These are phyloP conservation scores for Ichneumoninae sp. DNA, from an alignment of 2,888 invertebrate species.

Conservation along the genomic window DNA sequence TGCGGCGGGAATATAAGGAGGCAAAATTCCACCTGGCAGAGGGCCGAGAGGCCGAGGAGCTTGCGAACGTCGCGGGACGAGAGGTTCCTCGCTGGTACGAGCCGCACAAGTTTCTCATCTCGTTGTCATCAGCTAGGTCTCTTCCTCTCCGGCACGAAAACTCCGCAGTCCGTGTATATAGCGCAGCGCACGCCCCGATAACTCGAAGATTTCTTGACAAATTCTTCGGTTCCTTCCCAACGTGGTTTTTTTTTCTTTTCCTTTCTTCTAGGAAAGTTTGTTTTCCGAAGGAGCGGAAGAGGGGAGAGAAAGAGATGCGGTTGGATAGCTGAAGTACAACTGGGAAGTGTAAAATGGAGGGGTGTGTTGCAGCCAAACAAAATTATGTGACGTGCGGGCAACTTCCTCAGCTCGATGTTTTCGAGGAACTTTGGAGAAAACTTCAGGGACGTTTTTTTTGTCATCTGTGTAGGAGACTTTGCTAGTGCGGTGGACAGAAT, in stretches of 20 bases:
- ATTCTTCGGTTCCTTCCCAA: neutral
- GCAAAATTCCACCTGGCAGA: slow-evolving; percentile 44
- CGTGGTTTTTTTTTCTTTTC: neutral
- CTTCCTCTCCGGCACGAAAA: slow-evolving; percentile 1
- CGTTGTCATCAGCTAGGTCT: neutral
- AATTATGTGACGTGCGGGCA: slow-evolving; percentile 15
- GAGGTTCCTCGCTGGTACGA: slow-evolving; percentile 10
- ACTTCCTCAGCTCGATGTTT: slow-evolving; percentile 10
- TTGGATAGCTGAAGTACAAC: slow-evolving; percentile 12
- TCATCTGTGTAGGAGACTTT: neutral
- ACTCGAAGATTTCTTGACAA: neutral
- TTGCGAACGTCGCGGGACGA: slow-evolving; percentile 18
- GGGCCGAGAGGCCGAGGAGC: slow-evolving; percentile 41
- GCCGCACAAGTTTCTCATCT: neutral
- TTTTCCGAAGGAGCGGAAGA: neutral
- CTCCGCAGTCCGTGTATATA: neutral
- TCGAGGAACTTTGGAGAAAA: slow-evolving; percentile 16
- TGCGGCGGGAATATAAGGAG: slow-evolving; percentile 11
- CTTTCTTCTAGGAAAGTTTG: slow-evolving; percentile 6
- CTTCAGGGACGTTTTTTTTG: neutral
- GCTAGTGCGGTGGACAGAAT: neutral
- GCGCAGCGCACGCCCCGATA: neutral
- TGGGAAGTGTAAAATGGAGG: neutral
- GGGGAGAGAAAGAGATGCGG: slow-evolving; percentile 10
- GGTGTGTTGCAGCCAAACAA: slow-evolving; percentile 6